Percentiles rank a stretch among this genome's conserved stretches.
Evolutionary conservation across 2,113 vertebrate species (phyloP).

Genomic region (Cryptomyrus ogoouensis): DNA sequence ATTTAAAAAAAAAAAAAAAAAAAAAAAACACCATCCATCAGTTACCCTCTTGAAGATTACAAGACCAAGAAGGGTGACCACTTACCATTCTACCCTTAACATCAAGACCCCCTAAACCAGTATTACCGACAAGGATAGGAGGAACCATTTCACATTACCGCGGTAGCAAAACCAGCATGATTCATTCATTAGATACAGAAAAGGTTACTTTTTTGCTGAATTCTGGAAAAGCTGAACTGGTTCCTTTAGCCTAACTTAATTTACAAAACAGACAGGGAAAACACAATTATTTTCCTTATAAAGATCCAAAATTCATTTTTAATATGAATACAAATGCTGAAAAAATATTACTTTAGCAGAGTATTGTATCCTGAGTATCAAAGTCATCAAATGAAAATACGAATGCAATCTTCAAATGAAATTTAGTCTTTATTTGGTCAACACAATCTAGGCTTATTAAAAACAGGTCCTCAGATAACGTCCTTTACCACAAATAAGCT

Average conservation of each 20-base stretch:
- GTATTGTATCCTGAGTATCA: neutral
- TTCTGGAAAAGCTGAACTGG: neutral
- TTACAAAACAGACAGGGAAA: neutral
- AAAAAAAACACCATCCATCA: neutral
- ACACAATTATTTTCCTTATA: neutral
- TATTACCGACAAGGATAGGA: neutral
- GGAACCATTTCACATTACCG: neutral
- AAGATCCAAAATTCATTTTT: neutral
- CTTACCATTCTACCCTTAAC: neutral
- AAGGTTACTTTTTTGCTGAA: neutral
- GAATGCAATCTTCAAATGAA: neutral
- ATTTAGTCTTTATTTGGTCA: neutral
- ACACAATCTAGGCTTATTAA: neutral
- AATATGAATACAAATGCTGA: neutral
- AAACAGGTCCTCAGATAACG: neutral
- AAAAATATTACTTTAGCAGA: neutral
- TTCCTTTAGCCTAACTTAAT: neutral
- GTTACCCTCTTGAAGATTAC: neutral
- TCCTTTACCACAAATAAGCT: neutral
- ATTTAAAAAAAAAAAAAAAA: neutral
- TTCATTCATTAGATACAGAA: neutral
- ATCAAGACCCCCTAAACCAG: neutral
- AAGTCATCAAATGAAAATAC: neutral
- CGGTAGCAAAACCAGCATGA: neutral
- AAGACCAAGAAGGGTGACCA: neutral